Evolutionary conservation across 2,113 vertebrate species (phyloP).

Genomic region (Chloroceryle aenea): DNA sequence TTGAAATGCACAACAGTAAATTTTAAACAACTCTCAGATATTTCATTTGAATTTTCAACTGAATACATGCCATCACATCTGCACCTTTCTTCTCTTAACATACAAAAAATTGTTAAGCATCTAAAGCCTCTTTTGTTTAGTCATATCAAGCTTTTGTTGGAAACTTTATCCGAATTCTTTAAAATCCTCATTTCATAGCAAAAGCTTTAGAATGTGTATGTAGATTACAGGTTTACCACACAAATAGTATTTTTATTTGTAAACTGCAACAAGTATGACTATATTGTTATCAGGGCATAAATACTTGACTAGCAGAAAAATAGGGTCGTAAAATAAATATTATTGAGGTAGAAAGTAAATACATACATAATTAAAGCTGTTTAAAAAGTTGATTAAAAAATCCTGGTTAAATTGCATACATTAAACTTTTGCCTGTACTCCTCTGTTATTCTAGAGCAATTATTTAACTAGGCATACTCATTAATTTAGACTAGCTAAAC

Average conservation of each 20-base stretch:
- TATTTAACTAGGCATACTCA: background rate
- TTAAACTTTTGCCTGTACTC: background rate
- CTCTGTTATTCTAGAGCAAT: background rate
- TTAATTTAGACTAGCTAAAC: background rate
- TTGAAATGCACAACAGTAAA: background rate
- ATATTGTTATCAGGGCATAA: background rate
- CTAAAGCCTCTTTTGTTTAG: background rate
- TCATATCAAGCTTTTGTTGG: background rate
- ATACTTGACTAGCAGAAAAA: background rate
- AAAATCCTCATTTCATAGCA: background rate
- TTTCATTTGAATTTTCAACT: background rate
- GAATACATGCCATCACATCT: background rate
- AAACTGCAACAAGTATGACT: background rate
- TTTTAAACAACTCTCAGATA: background rate
- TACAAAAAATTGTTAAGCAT: background rate
- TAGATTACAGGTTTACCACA: background rate
- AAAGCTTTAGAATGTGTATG: background rate
- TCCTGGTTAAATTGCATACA: background rate
- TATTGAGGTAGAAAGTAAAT: background rate
- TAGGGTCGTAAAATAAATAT: background rate
- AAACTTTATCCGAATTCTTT: background rate
- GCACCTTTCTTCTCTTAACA: background rate
- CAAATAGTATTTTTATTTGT: background rate
- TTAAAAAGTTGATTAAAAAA: background rate
- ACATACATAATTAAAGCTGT: background rate